Percentiles rank a stretch among this genome's conserved stretches.
These are phyloP conservation scores for Volucella bombylans DNA, from an alignment of 2,888 invertebrate species.

Conservation along the genomic window DNA sequence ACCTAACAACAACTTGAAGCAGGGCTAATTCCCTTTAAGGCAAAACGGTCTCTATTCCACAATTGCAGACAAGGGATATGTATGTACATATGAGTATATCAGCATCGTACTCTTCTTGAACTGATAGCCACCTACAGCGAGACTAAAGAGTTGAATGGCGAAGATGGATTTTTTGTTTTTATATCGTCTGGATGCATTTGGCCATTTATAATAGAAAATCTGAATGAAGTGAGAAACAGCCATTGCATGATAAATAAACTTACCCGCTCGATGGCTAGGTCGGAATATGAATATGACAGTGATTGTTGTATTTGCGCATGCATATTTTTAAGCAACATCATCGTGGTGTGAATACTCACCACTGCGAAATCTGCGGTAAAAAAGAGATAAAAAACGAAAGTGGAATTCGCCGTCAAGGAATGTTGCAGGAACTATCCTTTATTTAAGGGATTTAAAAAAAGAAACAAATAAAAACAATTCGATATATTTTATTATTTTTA, in stretches of 20 bases:
- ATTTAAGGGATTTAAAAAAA: too few species aligned
- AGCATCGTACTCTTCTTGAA: slow-evolving; percentile 27
- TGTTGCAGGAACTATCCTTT: not conserved
- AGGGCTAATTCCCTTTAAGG: slow-evolving; percentile 53
- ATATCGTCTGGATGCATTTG: slow-evolving; percentile 44
- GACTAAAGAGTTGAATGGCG: not conserved
- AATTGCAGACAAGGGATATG: slow-evolving; percentile 27
- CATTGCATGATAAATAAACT: slow-evolving; percentile 8
- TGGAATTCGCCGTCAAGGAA: slow-evolving; percentile 14
- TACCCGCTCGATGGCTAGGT: not conserved
- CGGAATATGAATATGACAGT: not conserved
- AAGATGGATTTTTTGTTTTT: slow-evolving; percentile 39
- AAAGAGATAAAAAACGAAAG: slow-evolving; percentile 4
- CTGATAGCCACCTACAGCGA: slow-evolving; percentile 37
- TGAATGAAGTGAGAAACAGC: slow-evolving; percentile 57
- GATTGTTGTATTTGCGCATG: slow-evolving; percentile 44
- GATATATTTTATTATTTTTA: too few species aligned
- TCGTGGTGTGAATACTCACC: slow-evolving; percentile 42
- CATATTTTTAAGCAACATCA: slow-evolving; percentile 34
- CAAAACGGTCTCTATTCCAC: slow-evolving; percentile 7
- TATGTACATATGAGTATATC: not conserved
- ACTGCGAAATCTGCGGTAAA: slow-evolving; percentile 35
- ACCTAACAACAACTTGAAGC: slow-evolving; percentile 43
- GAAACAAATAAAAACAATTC: too few species aligned
- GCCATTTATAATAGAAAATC: slow-evolving; percentile 37